Base-by-base conservation (phyloP, 2,888 invertebrate genomes). In the Epicampocera succincta region DNA sequence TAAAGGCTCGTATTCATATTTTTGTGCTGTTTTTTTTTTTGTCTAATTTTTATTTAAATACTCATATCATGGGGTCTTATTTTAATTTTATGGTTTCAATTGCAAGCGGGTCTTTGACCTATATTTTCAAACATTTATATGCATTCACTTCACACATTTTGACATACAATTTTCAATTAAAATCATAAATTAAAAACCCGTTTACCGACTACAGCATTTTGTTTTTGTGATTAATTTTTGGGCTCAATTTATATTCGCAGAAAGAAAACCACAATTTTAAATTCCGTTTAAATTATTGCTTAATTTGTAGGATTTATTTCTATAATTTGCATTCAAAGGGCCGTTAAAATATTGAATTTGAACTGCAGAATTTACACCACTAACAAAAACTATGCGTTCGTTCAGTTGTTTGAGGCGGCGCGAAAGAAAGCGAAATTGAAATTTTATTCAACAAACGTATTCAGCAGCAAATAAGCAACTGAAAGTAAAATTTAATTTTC, bases 381-480 rank as follows among this genome's bases (percentile, higher is more conserved):
- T 52, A 75, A 65, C 61, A 65, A 61, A n/a, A 68, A 60, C 17
- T 17, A n/a, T 58, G 3, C 33, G 33, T 33, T 33, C 8, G 33
- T 9, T 33, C 33, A 33, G 5, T 33, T 9, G 33, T 33, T 44
- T 44, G 3, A 42, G 13, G 6, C 46, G 33, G 33, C 58, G 50
- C 5, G 33, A 58, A 52, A 58, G 66, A 79, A 78, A 73, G 78
- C 78, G 78, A 79, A 79, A 66, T 60, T 25, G 48, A 84, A 84
- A 84, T 81, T 85, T 85, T 85, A 87, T 86, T 86, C 87, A 68
- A 75, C 88, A 85, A 85, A 87, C 89, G 87, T 86, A 87, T 87
- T 87, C 88, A 89, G 87, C 87, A 86, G 85, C 88, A 86, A 87
- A 86, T 87, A 85, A 86, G 85, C 86, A 89, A 89, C 90, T 89